A percentile compares a stretch with the other conserved stretches of the same genome.
Evolutionary conservation across 1,140 invertebrate genomes (phyloP).

Genomic region (Dreissena polymorpha): DNA sequence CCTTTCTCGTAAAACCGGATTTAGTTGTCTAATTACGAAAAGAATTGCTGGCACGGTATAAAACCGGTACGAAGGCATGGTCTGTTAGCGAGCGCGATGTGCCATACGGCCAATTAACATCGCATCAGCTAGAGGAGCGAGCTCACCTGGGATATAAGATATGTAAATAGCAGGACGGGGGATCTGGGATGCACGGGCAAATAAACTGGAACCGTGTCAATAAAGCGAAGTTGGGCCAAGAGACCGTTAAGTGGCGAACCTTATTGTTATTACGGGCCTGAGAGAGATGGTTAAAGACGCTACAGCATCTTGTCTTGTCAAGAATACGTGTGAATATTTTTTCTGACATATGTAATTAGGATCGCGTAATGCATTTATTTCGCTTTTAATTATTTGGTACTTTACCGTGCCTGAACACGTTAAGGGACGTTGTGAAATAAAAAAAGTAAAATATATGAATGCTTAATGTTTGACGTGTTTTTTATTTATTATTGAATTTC

Average conservation of each 20-base stretch:
- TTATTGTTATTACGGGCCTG: not conserved
- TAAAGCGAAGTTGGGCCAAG: constrained; percentile 1
- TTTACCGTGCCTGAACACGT: no score
- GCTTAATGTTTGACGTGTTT: no score
- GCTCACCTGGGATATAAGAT: constrained; percentile 48
- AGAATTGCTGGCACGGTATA: constrained; percentile 43
- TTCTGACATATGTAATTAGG: no score
- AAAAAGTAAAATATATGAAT: no score
- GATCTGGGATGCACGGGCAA: constrained; percentile 30
- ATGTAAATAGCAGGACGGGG: constrained; percentile 28
- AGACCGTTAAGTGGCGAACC: not conserved
- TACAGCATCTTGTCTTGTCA: no score
- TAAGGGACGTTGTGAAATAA: no score
- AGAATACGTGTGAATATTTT: no score
- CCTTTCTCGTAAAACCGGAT: constrained; percentile 42
- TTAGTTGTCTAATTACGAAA: constrained; percentile 50
- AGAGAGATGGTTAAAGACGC: not conserved
- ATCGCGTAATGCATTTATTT: no score
- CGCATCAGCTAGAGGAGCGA: constrained; percentile 31
- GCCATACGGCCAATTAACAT: constrained; percentile 56
- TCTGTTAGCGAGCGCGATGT: constrained; percentile 36
- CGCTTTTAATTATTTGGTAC: no score
- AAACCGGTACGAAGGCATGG: constrained; percentile 42
- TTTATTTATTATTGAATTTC: no score
- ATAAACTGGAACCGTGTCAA: constrained; percentile 52